Evolutionary conservation across 1,140 invertebrate species (phyloP).

Genomic region (Drosophila nebulosa): DNA sequence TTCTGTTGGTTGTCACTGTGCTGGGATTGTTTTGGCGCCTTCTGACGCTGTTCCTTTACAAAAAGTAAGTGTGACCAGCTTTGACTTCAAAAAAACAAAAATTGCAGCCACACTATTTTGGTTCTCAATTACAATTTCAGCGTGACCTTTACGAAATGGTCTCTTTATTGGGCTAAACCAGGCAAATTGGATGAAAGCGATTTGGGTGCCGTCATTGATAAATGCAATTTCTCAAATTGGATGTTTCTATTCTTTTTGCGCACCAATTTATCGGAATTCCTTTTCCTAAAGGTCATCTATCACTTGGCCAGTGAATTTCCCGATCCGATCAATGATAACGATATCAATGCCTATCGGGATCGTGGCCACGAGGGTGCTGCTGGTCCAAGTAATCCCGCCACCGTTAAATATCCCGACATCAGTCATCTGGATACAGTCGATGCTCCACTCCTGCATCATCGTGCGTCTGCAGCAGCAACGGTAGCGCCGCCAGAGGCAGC

Average conservation of each 20-base stretch:
- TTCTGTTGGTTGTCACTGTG: conserved; percentile 85
- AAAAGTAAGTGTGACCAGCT: conserved; percentile 81
- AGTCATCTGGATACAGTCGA: conserved; percentile 57
- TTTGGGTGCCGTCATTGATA: conserved; percentile 84
- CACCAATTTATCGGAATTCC: conserved; percentile 88
- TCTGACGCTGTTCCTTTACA: conserved; percentile 83
- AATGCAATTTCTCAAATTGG: conserved; percentile 89
- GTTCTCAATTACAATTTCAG: conserved; percentile 25
- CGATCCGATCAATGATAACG: conserved; percentile 57
- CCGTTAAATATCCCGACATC: conserved; percentile 26
- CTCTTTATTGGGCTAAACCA: conserved; percentile 84
- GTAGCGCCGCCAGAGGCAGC: conserved; percentile 19
- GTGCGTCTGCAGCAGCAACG: neutral
- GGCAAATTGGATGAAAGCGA: conserved; percentile 85
- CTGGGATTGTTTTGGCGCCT: conserved; percentile 85
- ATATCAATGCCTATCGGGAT: conserved; percentile 57
- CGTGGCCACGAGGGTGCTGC: conserved; percentile 6
- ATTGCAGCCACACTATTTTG: neutral
- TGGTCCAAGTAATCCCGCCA: neutral
- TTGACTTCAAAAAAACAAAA: no score
- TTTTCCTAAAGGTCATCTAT: conserved; percentile 85
- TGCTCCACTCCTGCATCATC: conserved; percentile 53
- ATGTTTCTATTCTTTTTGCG: conserved; percentile 90
- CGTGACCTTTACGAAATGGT: conserved; percentile 77
- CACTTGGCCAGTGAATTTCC: conserved; percentile 82